These are phyloP conservation scores for Neoscelio sp. DNA, from an alignment of 2,888 invertebrate genomes.

Conservation along the genomic window DNA sequence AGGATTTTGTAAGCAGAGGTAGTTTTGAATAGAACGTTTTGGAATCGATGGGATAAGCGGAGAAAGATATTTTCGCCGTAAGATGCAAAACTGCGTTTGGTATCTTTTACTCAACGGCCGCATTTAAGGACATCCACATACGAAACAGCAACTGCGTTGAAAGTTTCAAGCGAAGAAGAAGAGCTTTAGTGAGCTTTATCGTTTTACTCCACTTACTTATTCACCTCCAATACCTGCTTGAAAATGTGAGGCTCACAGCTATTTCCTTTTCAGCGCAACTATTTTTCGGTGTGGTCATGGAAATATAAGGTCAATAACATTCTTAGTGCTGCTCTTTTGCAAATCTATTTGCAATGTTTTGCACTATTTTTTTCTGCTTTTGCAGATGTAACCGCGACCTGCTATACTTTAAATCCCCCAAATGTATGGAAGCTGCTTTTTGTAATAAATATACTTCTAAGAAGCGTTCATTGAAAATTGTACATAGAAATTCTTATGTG, in stretches of 20 bases:
- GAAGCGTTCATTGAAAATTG: neutral
- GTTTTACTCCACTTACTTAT: constrained; percentile 54
- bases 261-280: constrained; percentile 32
- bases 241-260: constrained; percentile 27
- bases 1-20: neutral
- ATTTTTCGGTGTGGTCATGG: constrained; percentile 25
- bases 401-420: constrained; percentile 19
- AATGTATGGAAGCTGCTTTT: constrained; percentile 8
- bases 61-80: too few species aligned
- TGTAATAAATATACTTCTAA: constrained; percentile 11
- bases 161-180: constrained; percentile 28
- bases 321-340: constrained; percentile 19
- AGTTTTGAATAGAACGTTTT: constrained; percentile 20
- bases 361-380: constrained; percentile 1
- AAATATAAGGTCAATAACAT: constrained; percentile 33
- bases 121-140: constrained; percentile 24
- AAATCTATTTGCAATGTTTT: constrained; percentile 36
- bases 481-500: constrained; percentile 21
- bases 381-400: constrained; percentile 11
- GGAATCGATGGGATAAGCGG: neutral
- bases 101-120: neutral
- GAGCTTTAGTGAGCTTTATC: constrained; percentile 45
- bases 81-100: too few species aligned
- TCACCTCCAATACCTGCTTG: constrained; percentile 32
- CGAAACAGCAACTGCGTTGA: constrained; percentile 27